A percentile compares a stretch with the other conserved stretches of the same genome.
These are phyloP conservation scores for Lymantria monacha DNA, from an alignment of 2,888 invertebrate species.

Conservation along the genomic window DNA sequence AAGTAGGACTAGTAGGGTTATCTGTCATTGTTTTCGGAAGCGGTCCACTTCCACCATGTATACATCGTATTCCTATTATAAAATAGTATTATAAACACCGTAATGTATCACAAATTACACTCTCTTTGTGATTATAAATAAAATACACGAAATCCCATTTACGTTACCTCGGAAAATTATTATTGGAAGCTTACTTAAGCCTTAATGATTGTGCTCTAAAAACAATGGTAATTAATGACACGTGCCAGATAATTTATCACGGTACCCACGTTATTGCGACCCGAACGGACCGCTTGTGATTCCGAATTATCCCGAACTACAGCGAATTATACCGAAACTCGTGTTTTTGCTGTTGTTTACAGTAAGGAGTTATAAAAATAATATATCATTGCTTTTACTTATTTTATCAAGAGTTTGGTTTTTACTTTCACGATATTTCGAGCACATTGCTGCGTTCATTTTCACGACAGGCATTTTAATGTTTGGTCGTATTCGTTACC, in stretches of 20 bases:
- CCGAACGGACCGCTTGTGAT: conserved; percentile 14
- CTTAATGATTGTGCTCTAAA: conserved; percentile 15
- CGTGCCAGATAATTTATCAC: conserved; percentile 37
- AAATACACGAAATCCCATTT: too few relatives aligned
- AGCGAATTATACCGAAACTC: conserved; percentile 10
- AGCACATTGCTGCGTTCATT: too few relatives aligned
- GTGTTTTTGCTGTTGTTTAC: conserved; percentile 8
- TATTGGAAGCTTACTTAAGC: conserved; percentile 7
- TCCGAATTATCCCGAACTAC: conserved; percentile 25
- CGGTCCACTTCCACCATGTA: too few relatives aligned
- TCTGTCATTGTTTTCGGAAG: too few relatives aligned
- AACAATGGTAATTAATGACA: conserved; percentile 43
- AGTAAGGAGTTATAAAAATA: not conserved
- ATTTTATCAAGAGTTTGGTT: not conserved
- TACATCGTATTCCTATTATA: too few relatives aligned
- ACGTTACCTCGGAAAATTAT: conserved; percentile 2
- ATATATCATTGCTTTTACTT: not conserved
- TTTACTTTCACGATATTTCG: too few relatives aligned
- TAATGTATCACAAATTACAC: too few relatives aligned
- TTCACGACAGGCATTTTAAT: too few relatives aligned
- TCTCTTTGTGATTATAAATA: too few relatives aligned
- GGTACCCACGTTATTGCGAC: conserved; percentile 20
- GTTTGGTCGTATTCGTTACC: too few relatives aligned
- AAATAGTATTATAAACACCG: too few relatives aligned
- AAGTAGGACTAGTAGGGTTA: too few relatives aligned